A percentile compares a stretch with the other conserved stretches of the same genome.
Evolutionary conservation across 1,140 invertebrate species (phyloP).

Genomic region (Nasonia vitripennis): DNA sequence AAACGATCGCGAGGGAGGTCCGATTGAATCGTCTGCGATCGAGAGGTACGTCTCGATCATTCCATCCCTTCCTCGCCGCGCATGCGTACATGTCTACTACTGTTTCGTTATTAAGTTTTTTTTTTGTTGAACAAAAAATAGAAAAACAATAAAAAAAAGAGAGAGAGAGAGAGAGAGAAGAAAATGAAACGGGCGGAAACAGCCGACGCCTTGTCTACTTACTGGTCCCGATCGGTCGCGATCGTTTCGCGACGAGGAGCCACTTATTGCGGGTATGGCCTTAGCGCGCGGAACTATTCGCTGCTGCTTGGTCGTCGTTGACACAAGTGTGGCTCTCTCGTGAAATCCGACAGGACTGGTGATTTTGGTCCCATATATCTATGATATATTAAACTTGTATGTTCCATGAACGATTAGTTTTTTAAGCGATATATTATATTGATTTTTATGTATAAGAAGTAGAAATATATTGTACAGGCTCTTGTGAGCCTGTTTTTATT

Average conservation of each 20-base stretch:
- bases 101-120: conserved; percentile 39
- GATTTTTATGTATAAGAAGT: conserved; percentile 44
- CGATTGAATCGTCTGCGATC: background rate
- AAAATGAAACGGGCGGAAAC: conserved; percentile 48
- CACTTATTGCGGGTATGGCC: conserved; percentile 42
- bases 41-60: background rate
- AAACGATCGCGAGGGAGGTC: background rate
- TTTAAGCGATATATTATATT: conserved; percentile 49
- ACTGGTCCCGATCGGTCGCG: conserved; percentile 64
- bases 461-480: conserved; percentile 54
- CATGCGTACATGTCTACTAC: background rate
- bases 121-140: conserved; percentile 53
- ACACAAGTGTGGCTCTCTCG: conserved; percentile 9
- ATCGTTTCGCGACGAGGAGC: conserved; percentile 40
- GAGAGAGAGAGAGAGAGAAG: conserved; percentile 51
- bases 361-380: conserved; percentile 95
- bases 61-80: background rate
- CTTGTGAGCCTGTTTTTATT: conserved; percentile 63
- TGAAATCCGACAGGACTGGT: conserved; percentile 78
- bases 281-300: conserved; percentile 68
- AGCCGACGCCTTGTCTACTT: conserved; percentile 70
- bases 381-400: conserved; percentile 94
- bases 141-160: conserved; percentile 49
- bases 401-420: conserved; percentile 90
- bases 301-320: conserved; percentile 54